These are phyloP conservation scores for Leuciscus idus DNA, from an alignment of 2,113 vertebrate genomes.

Conservation along the genomic window DNA sequence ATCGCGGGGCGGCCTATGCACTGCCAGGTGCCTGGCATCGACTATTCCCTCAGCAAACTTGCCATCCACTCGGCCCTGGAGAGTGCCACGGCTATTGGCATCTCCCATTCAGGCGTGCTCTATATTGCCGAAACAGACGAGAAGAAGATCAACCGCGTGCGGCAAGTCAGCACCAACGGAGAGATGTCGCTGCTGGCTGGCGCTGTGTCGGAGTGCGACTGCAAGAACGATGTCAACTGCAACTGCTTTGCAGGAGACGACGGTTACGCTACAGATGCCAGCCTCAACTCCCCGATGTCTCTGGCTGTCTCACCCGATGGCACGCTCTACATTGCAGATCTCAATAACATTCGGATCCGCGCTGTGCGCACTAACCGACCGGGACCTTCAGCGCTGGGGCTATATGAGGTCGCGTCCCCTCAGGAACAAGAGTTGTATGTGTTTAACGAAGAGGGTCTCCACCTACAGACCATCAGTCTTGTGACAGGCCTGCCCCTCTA, in stretches of 20 bases:
- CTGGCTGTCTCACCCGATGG: slow-evolving; percentile 94
- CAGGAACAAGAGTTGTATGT: slow-evolving; percentile 95
- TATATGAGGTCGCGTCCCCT: slow-evolving; percentile 93
- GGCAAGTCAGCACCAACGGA: slow-evolving; percentile 93
- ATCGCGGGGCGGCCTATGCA: slow-evolving; percentile 98
- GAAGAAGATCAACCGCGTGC: slow-evolving; percentile 97
- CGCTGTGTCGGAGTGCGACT: slow-evolving; percentile 95
- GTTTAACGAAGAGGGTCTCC: slow-evolving; percentile 92
- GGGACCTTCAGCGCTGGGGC: slow-evolving; percentile 80
- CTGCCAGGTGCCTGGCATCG: slow-evolving; percentile 97
- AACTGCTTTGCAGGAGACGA: slow-evolving; percentile 98
- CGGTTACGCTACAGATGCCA: slow-evolving; percentile 93
- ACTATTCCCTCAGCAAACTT: slow-evolving; percentile 99
- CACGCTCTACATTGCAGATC: slow-evolving; percentile 95
- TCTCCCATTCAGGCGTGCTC: slow-evolving; percentile 94
- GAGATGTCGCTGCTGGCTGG: slow-evolving; percentile 97
- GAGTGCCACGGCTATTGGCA: slow-evolving; percentile 94
- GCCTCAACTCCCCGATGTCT: slow-evolving; percentile 94
- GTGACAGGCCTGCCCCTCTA: slow-evolving; percentile 94
- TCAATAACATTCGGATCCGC: slow-evolving; percentile 96
- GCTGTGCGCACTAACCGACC: slow-evolving; percentile 92
- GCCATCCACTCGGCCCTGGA: slow-evolving; percentile 97
- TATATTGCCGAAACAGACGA: slow-evolving; percentile 98
- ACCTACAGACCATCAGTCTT: slow-evolving; percentile 93
- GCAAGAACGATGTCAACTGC: slow-evolving; percentile 98